A percentile compares a stretch with the other conserved stretches of the same genome.
Evolutionary conservation across 2,113 vertebrate genomes (phyloP).

Genomic region (Campylomormyrus numenius): DNA sequence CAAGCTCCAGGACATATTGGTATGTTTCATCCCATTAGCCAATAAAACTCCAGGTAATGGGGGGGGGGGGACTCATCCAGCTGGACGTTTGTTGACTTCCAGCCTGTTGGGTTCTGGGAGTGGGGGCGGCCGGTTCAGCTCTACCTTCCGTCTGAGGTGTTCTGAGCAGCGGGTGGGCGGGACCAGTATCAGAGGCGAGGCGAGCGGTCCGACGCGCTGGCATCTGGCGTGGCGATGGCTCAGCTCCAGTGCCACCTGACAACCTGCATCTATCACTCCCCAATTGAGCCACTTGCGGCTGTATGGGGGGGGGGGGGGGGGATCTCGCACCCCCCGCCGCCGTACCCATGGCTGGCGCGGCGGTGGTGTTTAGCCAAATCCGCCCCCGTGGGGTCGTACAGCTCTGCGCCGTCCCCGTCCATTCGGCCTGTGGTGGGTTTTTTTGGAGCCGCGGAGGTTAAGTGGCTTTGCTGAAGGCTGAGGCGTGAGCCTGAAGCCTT

Average conservation of each 20-base stretch:
- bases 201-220: conserved; percentile 50
- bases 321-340: background rate
- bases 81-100: conserved; percentile 53
- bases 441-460: background rate
- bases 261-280: conserved; percentile 75
- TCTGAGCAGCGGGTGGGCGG: conserved; percentile 32
- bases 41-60: conserved; percentile 70
- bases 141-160: conserved; percentile 3
- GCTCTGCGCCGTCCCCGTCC: background rate
- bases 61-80: conserved; percentile 61
- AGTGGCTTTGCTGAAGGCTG: background rate
- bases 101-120: conserved; percentile 27
- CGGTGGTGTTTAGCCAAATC: background rate
- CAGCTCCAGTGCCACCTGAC: conserved; percentile 65
- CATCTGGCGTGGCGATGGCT: conserved; percentile 67
- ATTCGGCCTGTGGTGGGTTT: too few relatives aligned
- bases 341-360: background rate
- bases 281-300: conserved; percentile 67
- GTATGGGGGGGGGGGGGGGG: background rate
- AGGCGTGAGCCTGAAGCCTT: background rate
- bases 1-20: conserved; percentile 62
- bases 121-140: conserved; percentile 10
- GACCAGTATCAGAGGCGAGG: conserved; percentile 38
- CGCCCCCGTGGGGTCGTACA: background rate
- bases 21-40: conserved; percentile 74